These are phyloP conservation scores for Ciona savignyi DNA, from an alignment of 23 tunicate genomes.

Conservation along the genomic window DNA sequence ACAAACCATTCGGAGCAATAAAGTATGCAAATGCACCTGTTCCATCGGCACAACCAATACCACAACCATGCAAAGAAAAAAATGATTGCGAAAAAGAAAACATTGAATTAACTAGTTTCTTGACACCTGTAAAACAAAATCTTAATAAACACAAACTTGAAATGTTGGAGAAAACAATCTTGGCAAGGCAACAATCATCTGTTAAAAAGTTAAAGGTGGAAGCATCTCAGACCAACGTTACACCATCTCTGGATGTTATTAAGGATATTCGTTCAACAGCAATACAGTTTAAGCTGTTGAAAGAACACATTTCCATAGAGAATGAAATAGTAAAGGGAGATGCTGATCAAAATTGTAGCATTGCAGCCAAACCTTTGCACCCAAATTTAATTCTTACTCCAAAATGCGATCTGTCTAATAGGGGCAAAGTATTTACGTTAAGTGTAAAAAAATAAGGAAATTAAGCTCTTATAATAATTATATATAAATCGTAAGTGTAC, in stretches of 20 bases:
- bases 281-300: neutral
- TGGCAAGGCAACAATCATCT: neutral
- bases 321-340: too few relatives aligned
- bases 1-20: slow-evolving; percentile 2
- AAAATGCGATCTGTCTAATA: neutral
- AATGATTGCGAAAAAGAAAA: neutral
- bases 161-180: neutral
- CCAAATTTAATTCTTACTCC: neutral
- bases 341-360: neutral
- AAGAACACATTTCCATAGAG: neutral
- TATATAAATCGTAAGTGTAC: neutral
- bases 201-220: neutral
- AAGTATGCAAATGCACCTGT: neutral
- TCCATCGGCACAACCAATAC: neutral
- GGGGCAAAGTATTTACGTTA: neutral
- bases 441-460: neutral
- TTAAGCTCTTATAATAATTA: neutral
- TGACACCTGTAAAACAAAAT: neutral
- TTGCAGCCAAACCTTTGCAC: neutral
- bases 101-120: neutral
- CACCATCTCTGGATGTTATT: neutral
- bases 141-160: neutral
- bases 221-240: too few relatives aligned
- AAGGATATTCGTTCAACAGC: neutral
- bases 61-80: neutral